Evolutionary conservation across 2,113 vertebrate genomes (phyloP).

Genomic region (Anhinga anhinga): DNA sequence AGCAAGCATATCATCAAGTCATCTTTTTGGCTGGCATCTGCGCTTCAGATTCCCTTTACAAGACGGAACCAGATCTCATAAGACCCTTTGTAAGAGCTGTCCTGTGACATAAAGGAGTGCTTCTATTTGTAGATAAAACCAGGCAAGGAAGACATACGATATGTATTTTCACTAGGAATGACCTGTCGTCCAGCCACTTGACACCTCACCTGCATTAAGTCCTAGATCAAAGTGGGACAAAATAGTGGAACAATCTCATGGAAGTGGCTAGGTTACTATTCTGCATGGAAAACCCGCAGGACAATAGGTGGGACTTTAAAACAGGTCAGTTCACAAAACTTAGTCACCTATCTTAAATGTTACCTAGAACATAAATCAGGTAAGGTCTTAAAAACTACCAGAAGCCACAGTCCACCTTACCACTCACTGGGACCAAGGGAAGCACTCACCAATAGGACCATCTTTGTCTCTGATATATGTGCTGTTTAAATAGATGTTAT

Average conservation of each 20-base stretch:
- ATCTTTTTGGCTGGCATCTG: neutral
- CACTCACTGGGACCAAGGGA: neutral
- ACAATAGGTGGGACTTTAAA: neutral
- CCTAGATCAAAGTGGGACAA: neutral
- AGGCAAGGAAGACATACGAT: neutral
- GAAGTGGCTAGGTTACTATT: neutral
- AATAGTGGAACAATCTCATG: accelerated
- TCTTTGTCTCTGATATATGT: neutral
- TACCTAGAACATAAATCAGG: neutral
- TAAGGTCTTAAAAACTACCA: neutral
- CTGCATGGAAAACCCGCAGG: neutral
- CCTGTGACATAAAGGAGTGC: neutral
- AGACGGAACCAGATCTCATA: neutral
- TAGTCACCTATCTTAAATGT: neutral
- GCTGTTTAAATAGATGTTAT: neutral
- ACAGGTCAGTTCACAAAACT: neutral
- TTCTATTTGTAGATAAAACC: neutral
- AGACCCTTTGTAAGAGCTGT: neutral
- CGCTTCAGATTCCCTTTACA: neutral
- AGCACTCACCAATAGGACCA: neutral
- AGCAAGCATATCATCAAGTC: neutral
- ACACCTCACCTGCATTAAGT: neutral
- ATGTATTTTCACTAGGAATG: neutral
- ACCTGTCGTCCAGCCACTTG: neutral
- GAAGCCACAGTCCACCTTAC: neutral